These are phyloP conservation scores for Pogoniulus pusillus DNA, from an alignment of 2,797 vertebrate species.

Conservation along the genomic window DNA sequence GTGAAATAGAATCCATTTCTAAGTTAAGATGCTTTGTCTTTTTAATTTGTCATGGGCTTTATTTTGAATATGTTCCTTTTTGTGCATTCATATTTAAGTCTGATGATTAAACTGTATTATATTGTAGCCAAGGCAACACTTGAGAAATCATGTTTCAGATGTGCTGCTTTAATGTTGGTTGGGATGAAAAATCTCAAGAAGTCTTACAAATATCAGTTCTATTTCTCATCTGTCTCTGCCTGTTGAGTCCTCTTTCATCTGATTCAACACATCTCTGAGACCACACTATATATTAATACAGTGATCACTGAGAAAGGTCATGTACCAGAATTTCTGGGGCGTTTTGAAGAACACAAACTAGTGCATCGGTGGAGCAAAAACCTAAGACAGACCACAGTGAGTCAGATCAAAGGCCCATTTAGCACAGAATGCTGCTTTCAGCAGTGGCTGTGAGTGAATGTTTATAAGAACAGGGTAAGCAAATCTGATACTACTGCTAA, in stretches of 20 bases:
- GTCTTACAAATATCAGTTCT: not conserved
- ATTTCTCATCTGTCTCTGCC: not conserved
- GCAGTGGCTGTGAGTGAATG: not conserved
- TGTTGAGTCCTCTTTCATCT: not conserved
- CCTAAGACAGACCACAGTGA: fast-evolving
- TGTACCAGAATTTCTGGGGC: not conserved
- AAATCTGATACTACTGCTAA: not conserved
- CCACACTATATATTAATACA: not conserved
- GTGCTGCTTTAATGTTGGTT: not conserved
- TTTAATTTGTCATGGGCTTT: not conserved
- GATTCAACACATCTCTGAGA: not conserved
- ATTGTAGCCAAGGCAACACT: not conserved
- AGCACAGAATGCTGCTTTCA: not conserved
- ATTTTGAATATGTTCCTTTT: not conserved
- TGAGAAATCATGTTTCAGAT: not conserved
- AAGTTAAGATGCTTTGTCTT: not conserved
- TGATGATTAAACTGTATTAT: not conserved
- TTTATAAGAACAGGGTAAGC: not conserved
- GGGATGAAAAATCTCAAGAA: not conserved
- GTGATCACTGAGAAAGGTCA: not conserved
- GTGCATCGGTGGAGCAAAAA: not conserved
- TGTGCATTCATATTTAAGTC: not conserved
- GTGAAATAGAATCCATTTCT: not conserved
- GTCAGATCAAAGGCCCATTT: not conserved
- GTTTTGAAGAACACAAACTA: not conserved